Evolutionary conservation across 2,888 invertebrate genomes (phyloP).

Genomic region (Protophormia terraenovae): DNA sequence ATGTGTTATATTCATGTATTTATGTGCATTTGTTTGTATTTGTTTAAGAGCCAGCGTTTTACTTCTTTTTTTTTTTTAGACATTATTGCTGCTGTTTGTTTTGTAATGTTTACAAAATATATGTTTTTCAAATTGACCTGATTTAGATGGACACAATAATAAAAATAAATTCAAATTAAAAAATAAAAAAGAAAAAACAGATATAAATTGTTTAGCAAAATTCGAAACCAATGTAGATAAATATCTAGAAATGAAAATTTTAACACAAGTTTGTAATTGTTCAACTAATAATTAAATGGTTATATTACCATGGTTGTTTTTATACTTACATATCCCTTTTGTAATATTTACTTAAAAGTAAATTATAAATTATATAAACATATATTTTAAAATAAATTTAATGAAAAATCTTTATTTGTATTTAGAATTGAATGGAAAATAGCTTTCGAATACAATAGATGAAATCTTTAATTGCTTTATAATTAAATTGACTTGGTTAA

Average conservation of each 20-base stretch:
- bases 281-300: neutral
- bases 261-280: neutral
- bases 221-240: neutral
- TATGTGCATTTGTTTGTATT: neutral
- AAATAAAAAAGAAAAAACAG: neutral
- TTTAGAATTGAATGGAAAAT: neutral
- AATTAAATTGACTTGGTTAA: conserved; percentile 40
- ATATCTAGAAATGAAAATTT: neutral
- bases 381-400: too few species aligned
- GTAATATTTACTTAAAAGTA: neutral
- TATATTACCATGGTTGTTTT: neutral
- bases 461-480: conserved; percentile 26
- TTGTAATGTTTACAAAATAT: conserved; percentile 41
- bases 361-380: too few species aligned
- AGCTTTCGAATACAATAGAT: neutral
- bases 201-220: neutral
- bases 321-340: neutral
- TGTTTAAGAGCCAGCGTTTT: neutral
- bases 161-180: conserved; percentile 34
- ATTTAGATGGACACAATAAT: conserved; percentile 40
- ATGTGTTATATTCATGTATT: conserved; percentile 25
- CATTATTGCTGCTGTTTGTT: conserved; percentile 22
- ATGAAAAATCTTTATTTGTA: neutral
- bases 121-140: conserved; percentile 52
- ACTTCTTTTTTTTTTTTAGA: neutral